Base-by-base conservation (phyloP, 2,888 invertebrate genomes). In the Tiliacea citrago region DNA sequence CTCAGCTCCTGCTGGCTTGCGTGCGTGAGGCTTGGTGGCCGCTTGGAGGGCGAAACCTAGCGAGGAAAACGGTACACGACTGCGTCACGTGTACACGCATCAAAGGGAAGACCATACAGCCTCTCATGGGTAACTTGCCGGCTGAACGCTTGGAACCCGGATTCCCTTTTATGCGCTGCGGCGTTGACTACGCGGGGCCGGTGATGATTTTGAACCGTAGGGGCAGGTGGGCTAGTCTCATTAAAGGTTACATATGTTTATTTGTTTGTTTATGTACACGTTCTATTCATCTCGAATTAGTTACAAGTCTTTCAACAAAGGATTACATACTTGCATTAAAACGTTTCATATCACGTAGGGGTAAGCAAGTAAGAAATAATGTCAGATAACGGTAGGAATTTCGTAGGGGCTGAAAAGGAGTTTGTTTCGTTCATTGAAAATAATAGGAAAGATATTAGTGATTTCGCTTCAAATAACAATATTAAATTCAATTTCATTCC, bases 1-100 rank as follows among this genome's bases (percentile, higher is more conserved):
- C 47, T 47, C 47, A 47, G 47, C 47, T 47, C 47, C 47, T 47
- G 16, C 6, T 55, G 24, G 24, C 55, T 55, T 55, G 24, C 10
- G 55, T 55, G 24, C 55, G 55, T 55, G 55, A 55, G 3, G n/a
- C 55, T 16, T 67, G 67, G 55, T 67, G 67, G 67, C 67, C 67
- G 10, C 24, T 67, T 7, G 67, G 67, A 35, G 67, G 67, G 12
- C 13, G 67, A 12, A 67, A 67, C 35, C 55, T 67, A 12, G 67
- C 67, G 1, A 55, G 42, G 24, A 55, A 53, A n/a, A 42, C 47
- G 13, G 39, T 42, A 21, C 67, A 57, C 24, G 45, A 18, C n/a
- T 53, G 67, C 12, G 55, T 67, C 10, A 42, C 16, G 42, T 67
- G 67, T 18, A 55, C 55, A 6, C 55, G 55, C n/a, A 55, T 55